Evolutionary conservation across 2,113 vertebrate genomes (phyloP).

Genomic region (Myotis brandtii): DNA sequence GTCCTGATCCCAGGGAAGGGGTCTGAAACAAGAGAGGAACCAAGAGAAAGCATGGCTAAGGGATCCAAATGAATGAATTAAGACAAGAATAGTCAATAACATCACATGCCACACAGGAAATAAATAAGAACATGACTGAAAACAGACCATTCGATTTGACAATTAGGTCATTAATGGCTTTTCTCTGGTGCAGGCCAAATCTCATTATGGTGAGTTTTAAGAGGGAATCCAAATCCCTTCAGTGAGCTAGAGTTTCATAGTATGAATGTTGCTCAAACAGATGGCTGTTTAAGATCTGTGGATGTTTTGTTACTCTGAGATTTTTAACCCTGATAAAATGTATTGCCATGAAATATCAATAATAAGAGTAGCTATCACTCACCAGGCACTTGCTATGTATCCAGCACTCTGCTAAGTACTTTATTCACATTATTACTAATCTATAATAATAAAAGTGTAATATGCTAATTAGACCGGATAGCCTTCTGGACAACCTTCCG

Average conservation of each 20-base stretch:
- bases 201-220: slow-evolving; percentile 69
- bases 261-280: slow-evolving; percentile 68
- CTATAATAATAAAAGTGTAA: not conserved
- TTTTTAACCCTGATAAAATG: slow-evolving; percentile 61
- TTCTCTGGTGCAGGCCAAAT: slow-evolving; percentile 70
- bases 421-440: not conserved
- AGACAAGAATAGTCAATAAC: slow-evolving; percentile 54
- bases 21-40: not conserved
- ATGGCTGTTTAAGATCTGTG: slow-evolving; percentile 56
- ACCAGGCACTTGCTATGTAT: not conserved
- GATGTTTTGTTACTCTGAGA: slow-evolving; percentile 58
- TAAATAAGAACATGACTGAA: slow-evolving; percentile 69
- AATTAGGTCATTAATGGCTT: slow-evolving; percentile 70
- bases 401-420: not conserved
- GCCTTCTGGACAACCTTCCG: too few species aligned
- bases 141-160: slow-evolving; percentile 59
- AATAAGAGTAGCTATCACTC: not conserved
- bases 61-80: slow-evolving; percentile 54
- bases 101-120: slow-evolving; percentile 37
- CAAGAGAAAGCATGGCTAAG: not conserved
- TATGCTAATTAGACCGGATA: too few species aligned
- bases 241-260: slow-evolving; percentile 50
- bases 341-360: slow-evolving; percentile 14
- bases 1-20: not conserved
- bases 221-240: slow-evolving; percentile 65